Evolutionary conservation across 2,113 vertebrate species (phyloP), one percentile per base, ranked within the genome.

Genomic region (Chaetorhynchus papuensis): DNA sequence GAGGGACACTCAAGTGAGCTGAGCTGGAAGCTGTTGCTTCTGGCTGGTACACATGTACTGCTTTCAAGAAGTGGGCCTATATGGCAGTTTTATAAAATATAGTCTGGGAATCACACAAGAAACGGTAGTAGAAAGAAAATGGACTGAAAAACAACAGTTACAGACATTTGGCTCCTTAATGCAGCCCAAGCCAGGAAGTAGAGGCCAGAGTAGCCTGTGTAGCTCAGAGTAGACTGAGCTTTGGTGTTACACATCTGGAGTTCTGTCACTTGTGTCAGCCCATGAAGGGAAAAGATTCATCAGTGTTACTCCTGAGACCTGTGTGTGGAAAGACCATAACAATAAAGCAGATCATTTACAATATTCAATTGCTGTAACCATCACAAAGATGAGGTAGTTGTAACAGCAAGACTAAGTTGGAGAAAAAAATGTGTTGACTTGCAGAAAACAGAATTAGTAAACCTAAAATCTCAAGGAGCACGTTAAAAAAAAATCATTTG

Each of bases 1-100:
- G 44, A 28, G 0, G 6, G 11, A 4, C 0, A 76, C 49, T 42
- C 22, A 19, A 52, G 31, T 9, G 11, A 88, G 16, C 21, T 59
- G 64, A 70, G 30, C 60, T 82, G 47, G 68, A 65, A 89, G 83
- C 19, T 0, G 0, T 17, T 56, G 49, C 17, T 37, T 60, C 41
- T 49, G 20, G 37, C 42, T 3, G 2, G 33, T 57, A 59, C 56
- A 63, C 5, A 2, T 0, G 2, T 31, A 50, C 13, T 13, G 9
- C 75, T 61, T 82, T 52, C 17, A 66, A 50, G 30, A 35, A 65
- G 15, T 9, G 10, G 41, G 72, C 15, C 28, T 39, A 37, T 3
- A 35, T 1, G 22, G 41, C 20, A 85, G 8, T 60, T 68, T 33
- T 4, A 3, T 45, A 60, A 85, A 63, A 81, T 5, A 37, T 2